phyloP scores from a whole-genome alignment of 1,140 invertebrate genomes.

The Atta cephalotes region DNA sequence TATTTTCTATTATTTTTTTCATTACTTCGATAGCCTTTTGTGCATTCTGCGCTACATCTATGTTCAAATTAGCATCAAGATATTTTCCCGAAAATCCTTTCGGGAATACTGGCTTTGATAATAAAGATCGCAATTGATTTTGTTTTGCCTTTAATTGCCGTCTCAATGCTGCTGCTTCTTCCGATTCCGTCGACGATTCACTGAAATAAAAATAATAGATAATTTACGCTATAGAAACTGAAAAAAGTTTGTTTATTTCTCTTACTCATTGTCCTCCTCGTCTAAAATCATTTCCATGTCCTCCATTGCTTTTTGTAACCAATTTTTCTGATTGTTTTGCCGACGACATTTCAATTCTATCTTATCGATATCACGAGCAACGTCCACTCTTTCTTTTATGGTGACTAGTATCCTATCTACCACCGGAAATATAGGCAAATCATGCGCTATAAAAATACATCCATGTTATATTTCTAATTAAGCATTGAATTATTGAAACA shows the following conservation, averaged over 20 bases:
- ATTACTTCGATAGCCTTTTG: conserved; percentile 87
- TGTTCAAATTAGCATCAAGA: conserved; percentile 84
- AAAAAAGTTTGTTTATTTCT: conserved; percentile 71
- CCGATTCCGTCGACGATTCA: conserved; percentile 80
- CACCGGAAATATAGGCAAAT: conserved; percentile 94
- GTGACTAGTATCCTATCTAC: conserved; percentile 89
- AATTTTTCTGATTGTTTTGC: conserved; percentile 90
- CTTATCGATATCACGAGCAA: conserved; percentile 93
- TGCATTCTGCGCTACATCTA: conserved; percentile 75
- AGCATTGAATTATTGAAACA: conserved; percentile 28
- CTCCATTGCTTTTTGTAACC: conserved; percentile 93
- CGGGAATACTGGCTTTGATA: conserved; percentile 89
- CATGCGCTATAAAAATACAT: conserved; percentile 88
- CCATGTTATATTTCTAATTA: conserved; percentile 1
- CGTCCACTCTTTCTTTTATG: conserved; percentile 90
- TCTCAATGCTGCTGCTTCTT: conserved; percentile 81
- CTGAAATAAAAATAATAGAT: conserved; percentile 69
- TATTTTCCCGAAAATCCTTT: conserved; percentile 91
- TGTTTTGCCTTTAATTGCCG: conserved; percentile 86
- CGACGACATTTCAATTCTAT: conserved; percentile 90
- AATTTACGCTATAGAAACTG: conserved; percentile 58
- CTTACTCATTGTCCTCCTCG: conserved; percentile 88
- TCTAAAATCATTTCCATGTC: conserved; percentile 96
- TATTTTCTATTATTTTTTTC: conserved; percentile 81
- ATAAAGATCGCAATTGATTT: conserved; percentile 87